Conservation (phyloP, 2,888 invertebrate genomes). For the Andricus curvator region DNA sequence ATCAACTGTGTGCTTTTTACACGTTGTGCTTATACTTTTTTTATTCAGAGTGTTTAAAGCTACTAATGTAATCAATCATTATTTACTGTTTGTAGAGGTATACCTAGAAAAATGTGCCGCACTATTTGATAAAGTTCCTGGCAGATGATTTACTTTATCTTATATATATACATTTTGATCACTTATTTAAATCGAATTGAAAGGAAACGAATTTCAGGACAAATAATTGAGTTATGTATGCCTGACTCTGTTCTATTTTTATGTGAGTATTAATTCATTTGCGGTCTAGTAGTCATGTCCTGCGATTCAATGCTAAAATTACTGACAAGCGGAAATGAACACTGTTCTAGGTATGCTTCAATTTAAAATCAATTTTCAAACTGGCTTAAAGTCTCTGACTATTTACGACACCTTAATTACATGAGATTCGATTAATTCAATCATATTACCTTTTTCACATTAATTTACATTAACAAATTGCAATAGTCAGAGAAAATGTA, state of each 20-base stretch:
- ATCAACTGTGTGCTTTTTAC: background rate
- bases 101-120: background rate
- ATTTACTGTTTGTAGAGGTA: background rate
- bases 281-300: background rate
- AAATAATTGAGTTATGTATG: background rate
- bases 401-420: background rate
- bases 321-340: background rate
- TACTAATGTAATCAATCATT: background rate
- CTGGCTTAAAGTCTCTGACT: background rate
- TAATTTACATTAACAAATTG: background rate
- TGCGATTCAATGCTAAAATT: background rate
- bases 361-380: background rate
- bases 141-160: too few relatives aligned
- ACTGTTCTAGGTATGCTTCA: background rate
- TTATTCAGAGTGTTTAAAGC: background rate
- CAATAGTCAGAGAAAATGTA: background rate
- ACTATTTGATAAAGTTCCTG: background rate
- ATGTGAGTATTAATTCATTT: background rate
- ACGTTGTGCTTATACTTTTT: background rate
- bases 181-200: background rate
- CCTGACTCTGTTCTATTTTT: background rate
- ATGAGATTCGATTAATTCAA: background rate
- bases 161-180: too few relatives aligned
- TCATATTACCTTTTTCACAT: background rate
- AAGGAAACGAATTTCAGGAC: background rate